Conservation (phyloP, 1,140 invertebrate species). For the Bacillus rossius region DNA sequence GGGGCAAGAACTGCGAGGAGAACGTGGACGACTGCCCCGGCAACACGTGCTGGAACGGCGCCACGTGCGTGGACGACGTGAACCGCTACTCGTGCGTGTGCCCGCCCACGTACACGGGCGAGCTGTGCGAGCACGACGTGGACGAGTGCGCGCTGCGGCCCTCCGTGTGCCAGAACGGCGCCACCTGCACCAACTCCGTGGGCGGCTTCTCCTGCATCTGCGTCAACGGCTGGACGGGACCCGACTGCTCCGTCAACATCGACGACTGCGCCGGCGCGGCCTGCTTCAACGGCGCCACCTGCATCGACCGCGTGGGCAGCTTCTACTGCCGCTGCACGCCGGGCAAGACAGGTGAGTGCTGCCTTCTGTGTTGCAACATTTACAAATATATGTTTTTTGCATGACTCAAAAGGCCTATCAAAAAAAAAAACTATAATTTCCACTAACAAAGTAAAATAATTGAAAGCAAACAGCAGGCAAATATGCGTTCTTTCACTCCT, state of each 20-base stretch:
- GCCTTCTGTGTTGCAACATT: too few relatives aligned
- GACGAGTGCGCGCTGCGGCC: constrained; percentile 76
- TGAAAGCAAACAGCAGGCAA: too few relatives aligned
- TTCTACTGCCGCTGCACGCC: constrained; percentile 94
- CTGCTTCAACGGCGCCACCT: constrained; percentile 96
- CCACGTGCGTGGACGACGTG: constrained; percentile 81
- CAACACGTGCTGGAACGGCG: constrained; percentile 86
- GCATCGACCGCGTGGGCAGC: constrained; percentile 89
- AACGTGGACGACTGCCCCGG: constrained; percentile 89
- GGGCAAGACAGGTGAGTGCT: constrained; percentile 85
- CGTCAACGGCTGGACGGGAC: constrained; percentile 90
- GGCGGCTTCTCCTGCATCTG: constrained; percentile 94
- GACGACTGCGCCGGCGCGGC: constrained; percentile 89
- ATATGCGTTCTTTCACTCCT: too few relatives aligned
- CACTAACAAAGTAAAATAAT: too few relatives aligned
- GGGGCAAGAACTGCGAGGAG: constrained; percentile 80
- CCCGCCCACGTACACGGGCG: constrained; percentile 79
- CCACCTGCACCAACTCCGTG: constrained; percentile 86
- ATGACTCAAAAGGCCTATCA: too few relatives aligned
- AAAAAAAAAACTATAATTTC: too few relatives aligned
- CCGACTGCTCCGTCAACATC: constrained; percentile 88
- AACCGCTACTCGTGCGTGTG: constrained; percentile 86
- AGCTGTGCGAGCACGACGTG: constrained; percentile 73
- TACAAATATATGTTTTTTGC: too few relatives aligned
- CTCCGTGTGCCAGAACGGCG: constrained; percentile 88